Base-by-base conservation (phyloP, 2,888 invertebrate species). In the Brachyopa scutellaris region DNA sequence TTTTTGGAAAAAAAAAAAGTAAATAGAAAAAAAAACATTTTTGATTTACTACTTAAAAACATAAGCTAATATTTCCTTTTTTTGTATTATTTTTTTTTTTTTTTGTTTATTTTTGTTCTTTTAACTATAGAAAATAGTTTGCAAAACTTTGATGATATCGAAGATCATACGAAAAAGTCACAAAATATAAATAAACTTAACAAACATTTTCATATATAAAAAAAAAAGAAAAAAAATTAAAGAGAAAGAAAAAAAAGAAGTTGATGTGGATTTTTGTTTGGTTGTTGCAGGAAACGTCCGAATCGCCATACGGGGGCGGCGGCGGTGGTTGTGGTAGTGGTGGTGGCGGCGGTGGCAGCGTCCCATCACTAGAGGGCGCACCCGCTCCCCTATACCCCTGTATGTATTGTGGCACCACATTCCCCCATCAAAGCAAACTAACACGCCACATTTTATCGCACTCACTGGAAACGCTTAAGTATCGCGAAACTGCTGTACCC, bases 391-490 rank as follows among this genome's bases (percentile, higher is more conserved):
- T 94, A 89, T 95, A 94, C 92, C 94, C 94, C 90, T 96, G 97
- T 93, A 94, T 96, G 93, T 96, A 96, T 93, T 97, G 97, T 93
- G 95, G 96, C 91, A 95, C 94, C 88, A 93, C 95, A 90, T 97
- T 96, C 91, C 95, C 96, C 87, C 96, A 96, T 91, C 96, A 96
- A 93, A 96, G 95, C 93, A 96, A 96, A 93, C 92, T 96, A 91
- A 96, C 96, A 89, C 92, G 96, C 90, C 97, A 97, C 92, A 95
- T 96, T 91, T 93, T 97, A 88, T 95, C 96, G 89, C 97, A 96
- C 92, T 95, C 95, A 89, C 93, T 96, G 91, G 96, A 96, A 92
- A 94, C 96, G 86, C 93, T 96, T 90, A 96, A 96, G 93, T 96
- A 95, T 91, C 94, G 96, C 86, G 96, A 96, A 90, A 89, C 92